These are phyloP conservation scores for Gallinago undulata DNA, from an alignment of 2,113 vertebrate genomes.

Conservation along the genomic window DNA sequence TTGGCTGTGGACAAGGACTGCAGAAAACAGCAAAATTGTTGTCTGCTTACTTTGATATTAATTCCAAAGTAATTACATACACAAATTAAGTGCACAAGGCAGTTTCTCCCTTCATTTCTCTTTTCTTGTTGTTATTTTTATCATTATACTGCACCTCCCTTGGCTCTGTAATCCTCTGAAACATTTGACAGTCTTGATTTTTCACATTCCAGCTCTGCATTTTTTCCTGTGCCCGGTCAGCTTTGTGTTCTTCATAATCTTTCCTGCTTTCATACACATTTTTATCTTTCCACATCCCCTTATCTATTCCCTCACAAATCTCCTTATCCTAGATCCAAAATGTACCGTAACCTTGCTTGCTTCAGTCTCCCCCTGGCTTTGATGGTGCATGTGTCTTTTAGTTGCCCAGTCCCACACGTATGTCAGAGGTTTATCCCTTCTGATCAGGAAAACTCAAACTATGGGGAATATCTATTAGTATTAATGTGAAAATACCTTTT, in stretches of 20 bases:
- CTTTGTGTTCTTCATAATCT: constrained; percentile 26
- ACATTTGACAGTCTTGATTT: not conserved
- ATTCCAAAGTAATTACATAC: not conserved
- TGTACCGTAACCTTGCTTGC: not conserved
- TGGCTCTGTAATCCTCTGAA: not conserved
- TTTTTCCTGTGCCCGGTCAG: not conserved
- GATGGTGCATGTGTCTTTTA: not conserved
- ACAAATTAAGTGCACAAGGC: not conserved
- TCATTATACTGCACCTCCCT: not conserved
- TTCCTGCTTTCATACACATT: not conserved
- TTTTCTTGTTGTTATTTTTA: not conserved
- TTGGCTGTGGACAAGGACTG: not conserved
- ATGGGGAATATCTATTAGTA: not conserved
- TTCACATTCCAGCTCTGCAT: not conserved
- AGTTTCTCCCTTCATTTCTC: not conserved
- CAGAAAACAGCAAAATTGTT: not conserved
- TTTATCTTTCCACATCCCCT: constrained; percentile 17
- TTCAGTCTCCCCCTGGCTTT: not conserved
- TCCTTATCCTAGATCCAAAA: constrained; percentile 9
- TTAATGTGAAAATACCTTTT: not conserved
- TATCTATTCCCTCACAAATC: constrained; percentile 14
- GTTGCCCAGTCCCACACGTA: not conserved
- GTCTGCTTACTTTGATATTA: not conserved
- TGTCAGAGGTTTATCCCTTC: not conserved
- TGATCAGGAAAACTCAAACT: not conserved